phyloP scores from a whole-genome alignment of 2,888 invertebrate genomes.

The Dynastes maya region DNA sequence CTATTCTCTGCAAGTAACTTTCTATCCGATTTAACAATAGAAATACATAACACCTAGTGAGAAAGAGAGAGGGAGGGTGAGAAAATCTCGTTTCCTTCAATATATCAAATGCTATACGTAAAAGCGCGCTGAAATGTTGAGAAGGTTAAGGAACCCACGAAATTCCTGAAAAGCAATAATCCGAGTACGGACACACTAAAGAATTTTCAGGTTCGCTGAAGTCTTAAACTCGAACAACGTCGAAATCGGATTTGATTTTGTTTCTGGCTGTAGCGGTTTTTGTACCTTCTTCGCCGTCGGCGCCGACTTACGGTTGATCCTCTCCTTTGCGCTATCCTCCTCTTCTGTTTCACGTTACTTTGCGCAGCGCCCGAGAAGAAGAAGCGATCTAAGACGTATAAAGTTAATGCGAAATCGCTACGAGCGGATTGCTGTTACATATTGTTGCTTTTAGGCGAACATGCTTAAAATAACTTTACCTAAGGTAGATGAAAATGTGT shows the following conservation, averaged over 20 bases:
- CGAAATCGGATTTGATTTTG: conserved; percentile 48
- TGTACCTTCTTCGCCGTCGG: conserved; percentile 31
- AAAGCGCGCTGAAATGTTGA: conserved; percentile 33
- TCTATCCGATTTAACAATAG: neutral
- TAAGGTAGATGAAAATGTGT: neutral
- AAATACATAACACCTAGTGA: neutral
- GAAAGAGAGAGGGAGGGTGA: neutral
- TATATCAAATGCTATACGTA: conserved; percentile 30
- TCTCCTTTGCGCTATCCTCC: conserved; percentile 14
- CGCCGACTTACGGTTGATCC: neutral
- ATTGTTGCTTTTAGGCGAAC: conserved; percentile 11
- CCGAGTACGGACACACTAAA: conserved; percentile 47
- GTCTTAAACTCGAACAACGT: conserved; percentile 47
- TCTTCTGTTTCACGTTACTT: conserved; percentile 1
- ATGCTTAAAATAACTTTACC: neutral
- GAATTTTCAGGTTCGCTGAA: conserved; percentile 48
- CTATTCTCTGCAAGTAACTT: neutral
- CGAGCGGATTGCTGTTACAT: conserved; percentile 9
- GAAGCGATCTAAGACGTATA: conserved; percentile 4
- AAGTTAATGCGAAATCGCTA: conserved; percentile 25
- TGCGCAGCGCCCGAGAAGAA: neutral
- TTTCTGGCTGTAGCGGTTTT: conserved; percentile 41
- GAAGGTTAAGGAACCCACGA: conserved; percentile 43
- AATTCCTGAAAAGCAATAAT: conserved; percentile 48
- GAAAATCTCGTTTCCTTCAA: conserved; percentile 21